Evolutionary conservation across 2,797 vertebrate genomes (phyloP).

Genomic region (Adelosebastes latens): DNA sequence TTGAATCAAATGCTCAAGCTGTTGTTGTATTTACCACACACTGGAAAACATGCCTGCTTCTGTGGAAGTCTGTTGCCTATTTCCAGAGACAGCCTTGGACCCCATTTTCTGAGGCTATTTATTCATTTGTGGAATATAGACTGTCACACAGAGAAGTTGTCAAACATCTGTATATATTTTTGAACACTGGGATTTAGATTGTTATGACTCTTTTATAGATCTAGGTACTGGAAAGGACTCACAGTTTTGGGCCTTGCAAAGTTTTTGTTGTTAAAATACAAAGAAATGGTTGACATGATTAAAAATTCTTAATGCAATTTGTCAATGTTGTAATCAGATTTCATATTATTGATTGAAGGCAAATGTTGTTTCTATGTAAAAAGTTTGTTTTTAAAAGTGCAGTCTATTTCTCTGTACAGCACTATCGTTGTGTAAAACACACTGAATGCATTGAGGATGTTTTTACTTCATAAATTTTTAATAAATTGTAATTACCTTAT

Average conservation of each 20-base stretch:
- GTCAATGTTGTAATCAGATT: not conserved
- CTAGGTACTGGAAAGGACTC: too few relatives aligned
- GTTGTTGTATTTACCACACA: not conserved
- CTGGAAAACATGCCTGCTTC: too few relatives aligned
- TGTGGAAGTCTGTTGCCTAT: not conserved
- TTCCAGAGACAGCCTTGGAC: not conserved
- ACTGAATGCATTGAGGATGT: not conserved
- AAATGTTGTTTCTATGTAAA: not conserved
- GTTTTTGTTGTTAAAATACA: not conserved
- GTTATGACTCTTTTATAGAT: too few relatives aligned
- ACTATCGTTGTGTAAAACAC: not conserved
- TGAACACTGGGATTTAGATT: not conserved
- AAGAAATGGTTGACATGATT: not conserved
- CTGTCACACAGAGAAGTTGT: not conserved
- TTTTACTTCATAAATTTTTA: not conserved
- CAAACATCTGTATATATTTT: not conserved
- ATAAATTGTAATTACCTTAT: not conserved
- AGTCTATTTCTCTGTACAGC: not conserved
- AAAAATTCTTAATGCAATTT: not conserved
- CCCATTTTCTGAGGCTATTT: not conserved
- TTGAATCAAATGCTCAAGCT: not conserved
- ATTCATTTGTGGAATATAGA: not conserved
- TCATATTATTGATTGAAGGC: not conserved
- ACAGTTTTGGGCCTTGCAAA: too few relatives aligned
- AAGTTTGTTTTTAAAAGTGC: not conserved